Evolutionary conservation across 2,797 vertebrate genomes (phyloP).

Genomic region (Macropus fuliginosus): DNA sequence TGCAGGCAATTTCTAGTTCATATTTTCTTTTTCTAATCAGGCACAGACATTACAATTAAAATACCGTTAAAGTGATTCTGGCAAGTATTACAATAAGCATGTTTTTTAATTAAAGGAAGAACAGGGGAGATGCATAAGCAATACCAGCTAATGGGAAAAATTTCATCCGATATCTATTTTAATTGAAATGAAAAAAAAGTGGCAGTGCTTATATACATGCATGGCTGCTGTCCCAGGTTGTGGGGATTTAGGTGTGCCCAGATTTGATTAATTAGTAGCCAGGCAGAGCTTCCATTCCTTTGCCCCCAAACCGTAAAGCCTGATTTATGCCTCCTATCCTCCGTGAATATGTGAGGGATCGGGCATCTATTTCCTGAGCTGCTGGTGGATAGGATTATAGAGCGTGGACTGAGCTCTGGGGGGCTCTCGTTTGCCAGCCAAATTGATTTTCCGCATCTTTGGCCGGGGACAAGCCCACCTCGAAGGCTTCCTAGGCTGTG

Average conservation of each 20-base stretch:
- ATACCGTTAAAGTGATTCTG: constrained; percentile 86
- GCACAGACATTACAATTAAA: constrained; percentile 88
- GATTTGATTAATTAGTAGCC: constrained; percentile 80
- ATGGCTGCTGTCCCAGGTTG: constrained; percentile 64
- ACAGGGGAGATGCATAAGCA: constrained; percentile 81
- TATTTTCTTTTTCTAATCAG: constrained; percentile 89
- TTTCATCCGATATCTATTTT: constrained; percentile 84
- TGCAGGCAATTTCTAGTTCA: constrained; percentile 82
- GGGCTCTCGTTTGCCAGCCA: constrained; percentile 70
- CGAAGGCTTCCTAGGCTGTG: constrained; percentile 49
- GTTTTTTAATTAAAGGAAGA: constrained; percentile 89
- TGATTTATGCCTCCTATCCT: constrained; percentile 64
- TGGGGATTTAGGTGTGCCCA: constrained; percentile 70
- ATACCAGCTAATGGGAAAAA: constrained; percentile 83
- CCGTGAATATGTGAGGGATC: constrained; percentile 73
- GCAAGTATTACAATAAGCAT: constrained; percentile 86
- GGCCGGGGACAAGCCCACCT: constrained; percentile 73
- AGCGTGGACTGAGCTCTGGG: constrained; percentile 62
- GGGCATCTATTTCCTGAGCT: constrained; percentile 72
- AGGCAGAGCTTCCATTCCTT: constrained; percentile 69
- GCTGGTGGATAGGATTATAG: constrained; percentile 68
- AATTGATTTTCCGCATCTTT: constrained; percentile 78
- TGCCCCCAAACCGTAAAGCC: constrained; percentile 66
- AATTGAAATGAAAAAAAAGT: constrained; percentile 83
- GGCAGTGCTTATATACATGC: constrained; percentile 29